Conservation (phyloP, 2,888 invertebrate genomes). For the Cabera pusaria region DNA sequence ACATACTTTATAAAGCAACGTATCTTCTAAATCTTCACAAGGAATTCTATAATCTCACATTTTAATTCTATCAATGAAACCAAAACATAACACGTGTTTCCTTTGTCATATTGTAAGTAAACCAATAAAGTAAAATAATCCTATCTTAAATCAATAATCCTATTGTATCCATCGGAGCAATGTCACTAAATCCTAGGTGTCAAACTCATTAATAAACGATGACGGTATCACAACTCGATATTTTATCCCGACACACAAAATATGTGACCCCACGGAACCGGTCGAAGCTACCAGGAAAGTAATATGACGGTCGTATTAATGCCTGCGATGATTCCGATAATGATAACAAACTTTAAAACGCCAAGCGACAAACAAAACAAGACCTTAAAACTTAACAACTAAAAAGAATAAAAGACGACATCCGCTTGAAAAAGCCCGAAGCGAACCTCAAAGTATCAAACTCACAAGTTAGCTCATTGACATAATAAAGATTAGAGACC, state of each 20-base stretch:
- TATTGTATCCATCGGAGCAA: slow-evolving; percentile 5
- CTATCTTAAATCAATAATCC: slow-evolving; percentile 10
- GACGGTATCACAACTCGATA: slow-evolving; percentile 35
- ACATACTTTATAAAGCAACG: no score
- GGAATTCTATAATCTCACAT: no score
- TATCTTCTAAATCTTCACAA: no score
- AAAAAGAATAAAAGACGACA: slow-evolving; percentile 45
- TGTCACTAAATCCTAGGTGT: slow-evolving; percentile 35
- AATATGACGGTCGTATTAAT: slow-evolving; percentile 73
- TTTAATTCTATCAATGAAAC: no score
- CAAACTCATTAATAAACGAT: slow-evolving; percentile 39
- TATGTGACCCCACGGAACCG: slow-evolving; percentile 40
- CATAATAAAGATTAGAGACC: slow-evolving; percentile 66
- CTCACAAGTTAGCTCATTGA: slow-evolving; percentile 48
- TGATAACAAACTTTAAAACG: slow-evolving; percentile 67
- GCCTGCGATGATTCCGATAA: slow-evolving; percentile 64
- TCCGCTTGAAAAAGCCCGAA: slow-evolving; percentile 33
- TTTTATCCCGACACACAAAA: slow-evolving; percentile 27
- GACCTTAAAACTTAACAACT: slow-evolving; percentile 46
- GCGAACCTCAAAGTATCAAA: slow-evolving; percentile 2
- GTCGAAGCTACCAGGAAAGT: slow-evolving; percentile 48
- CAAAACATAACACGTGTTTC: no score
- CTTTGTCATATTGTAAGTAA: no score
- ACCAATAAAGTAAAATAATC: no score
- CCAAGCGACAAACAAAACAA: slow-evolving; percentile 54